Base-by-base conservation (phyloP, 1,140 invertebrate genomes). In the Latrodectus geometricus region DNA sequence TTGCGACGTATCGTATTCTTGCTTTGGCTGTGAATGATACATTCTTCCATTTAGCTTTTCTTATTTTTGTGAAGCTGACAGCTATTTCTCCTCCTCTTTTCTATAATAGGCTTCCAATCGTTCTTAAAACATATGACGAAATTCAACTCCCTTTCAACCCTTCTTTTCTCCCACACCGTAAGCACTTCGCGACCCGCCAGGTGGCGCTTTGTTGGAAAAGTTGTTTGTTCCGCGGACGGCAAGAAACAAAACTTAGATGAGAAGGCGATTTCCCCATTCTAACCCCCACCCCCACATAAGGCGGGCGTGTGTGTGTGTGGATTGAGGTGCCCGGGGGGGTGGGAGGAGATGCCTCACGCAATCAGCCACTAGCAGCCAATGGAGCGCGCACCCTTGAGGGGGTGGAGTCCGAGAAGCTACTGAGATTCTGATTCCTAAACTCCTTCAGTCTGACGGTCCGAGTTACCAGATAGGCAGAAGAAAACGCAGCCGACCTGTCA, bases 361-460 rank as follows among this genome's bases (percentile, higher is more conserved):
- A 20, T 9, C 11, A 15, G 15, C 23, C 35, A 17, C 23, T 15
- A 20, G 23, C 77, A 79, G 72, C 80, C 80, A 83, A 83, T 83
- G 54, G 80, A 14, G 66, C 69, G 80, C 69, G 69, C 69, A 80
- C 78, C 78, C 68, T 80, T 80, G 66, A 54, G 70, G 70, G 80
- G 79, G 79, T 82, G 79, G 79, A 82, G 80, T 83, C 80, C 80
- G 80, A 83, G 56, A 77, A 65, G 80, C 80, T 83, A 83, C 80
- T 74, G 80, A 50, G 70, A 61, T 61, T 61, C 54, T 61, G 54
- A 65, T 35, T 20, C 35, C 56, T 20, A 12, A 61, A 74, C 70
- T 83, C 69, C 70, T 74, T 73, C 80, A 61, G 23, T 61, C 48
- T 56, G 68, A 56, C 80, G n/a, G 54, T 35, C 61, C 20, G 49